These are phyloP conservation scores for Saguinus imperator DNA, from an alignment of 2,113 vertebrate species.

Conservation along the genomic window DNA sequence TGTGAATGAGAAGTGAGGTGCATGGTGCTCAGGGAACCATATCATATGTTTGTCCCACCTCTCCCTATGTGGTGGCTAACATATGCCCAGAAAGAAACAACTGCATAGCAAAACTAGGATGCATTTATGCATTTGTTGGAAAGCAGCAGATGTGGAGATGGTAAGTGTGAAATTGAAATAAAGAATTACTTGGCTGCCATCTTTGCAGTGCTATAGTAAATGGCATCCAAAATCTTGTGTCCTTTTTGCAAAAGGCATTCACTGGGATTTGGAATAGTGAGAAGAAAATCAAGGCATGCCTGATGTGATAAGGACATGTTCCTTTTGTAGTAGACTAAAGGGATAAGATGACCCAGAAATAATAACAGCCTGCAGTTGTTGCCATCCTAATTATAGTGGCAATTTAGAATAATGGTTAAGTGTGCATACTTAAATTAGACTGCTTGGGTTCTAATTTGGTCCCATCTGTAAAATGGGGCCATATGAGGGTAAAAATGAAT, in stretches of 20 bases:
- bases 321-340: not conserved
- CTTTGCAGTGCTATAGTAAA: not conserved
- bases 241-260: constrained; percentile 7
- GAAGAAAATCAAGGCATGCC: not conserved
- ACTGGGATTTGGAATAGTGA: not conserved
- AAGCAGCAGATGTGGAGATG: not conserved
- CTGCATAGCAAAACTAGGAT: not conserved
- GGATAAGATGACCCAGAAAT: not conserved
- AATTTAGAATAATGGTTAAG: not conserved
- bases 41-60: not conserved
- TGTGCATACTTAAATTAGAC: not conserved
- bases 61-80: not conserved
- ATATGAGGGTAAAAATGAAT: not conserved
- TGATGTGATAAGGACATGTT: not conserved
- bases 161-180: not conserved
- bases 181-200: not conserved
- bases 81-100: not conserved
- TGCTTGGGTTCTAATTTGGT: not conserved
- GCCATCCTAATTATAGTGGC: not conserved
- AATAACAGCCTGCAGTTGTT: not conserved
- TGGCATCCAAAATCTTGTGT: not conserved
- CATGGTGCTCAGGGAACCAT: not conserved
- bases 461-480: constrained; percentile 11
- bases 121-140: not conserved
- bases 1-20: not conserved